Base-by-base conservation (phyloP, 2,888 invertebrate genomes). In the Thera obeliscata region DNA sequence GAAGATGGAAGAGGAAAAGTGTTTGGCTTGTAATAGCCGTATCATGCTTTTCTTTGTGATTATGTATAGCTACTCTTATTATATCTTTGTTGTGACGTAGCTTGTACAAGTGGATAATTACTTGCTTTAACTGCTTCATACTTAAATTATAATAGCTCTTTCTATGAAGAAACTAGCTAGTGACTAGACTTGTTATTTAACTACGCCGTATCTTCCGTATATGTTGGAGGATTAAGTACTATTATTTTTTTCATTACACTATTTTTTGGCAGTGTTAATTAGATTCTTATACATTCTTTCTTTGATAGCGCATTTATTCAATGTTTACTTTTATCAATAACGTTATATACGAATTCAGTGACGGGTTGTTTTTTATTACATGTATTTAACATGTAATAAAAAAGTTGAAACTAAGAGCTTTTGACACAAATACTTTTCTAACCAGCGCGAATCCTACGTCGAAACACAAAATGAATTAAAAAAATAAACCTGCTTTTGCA, bases 11-110 rank as follows among this genome's bases (percentile, higher is more conserved):
- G 75, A 78, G 78, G 71, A 80, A 78, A 76, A 74, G 66, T 63
- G 73, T 78, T 75, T 71, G 70, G 66, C 68, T 71, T 76, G 76
- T 80, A 81, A 83, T 78, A 74, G 72, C 69, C 69, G 67, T 69
- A 68, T 68, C 70, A 72, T 68, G 66, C 61, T 81, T 84, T 87
- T 83, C 81, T 81, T 81, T 74, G 79, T 81, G 74, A 84, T 36
- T 33, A 3, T 46, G 41, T 6, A 3, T 60, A 38, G 11, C 41
- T 41, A 38, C 59, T 38, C 22, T 50, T 50, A 8, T 50, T 33
- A 50, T 9, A 66, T 58, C 35, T 49, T n/a, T 58, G 7, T 43
- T 41, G 79, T 87, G 83, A 85, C 83, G 85, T 83, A 72, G 76
- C 56, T 22, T 58, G 64, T 74, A 71, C 78, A 2, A 33, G 70